A percentile compares a stretch with the other conserved stretches of the same genome.
phyloP scores from a whole-genome alignment of 2,113 vertebrate genomes.

The rat (Rattus norvegicus) region DNA sequence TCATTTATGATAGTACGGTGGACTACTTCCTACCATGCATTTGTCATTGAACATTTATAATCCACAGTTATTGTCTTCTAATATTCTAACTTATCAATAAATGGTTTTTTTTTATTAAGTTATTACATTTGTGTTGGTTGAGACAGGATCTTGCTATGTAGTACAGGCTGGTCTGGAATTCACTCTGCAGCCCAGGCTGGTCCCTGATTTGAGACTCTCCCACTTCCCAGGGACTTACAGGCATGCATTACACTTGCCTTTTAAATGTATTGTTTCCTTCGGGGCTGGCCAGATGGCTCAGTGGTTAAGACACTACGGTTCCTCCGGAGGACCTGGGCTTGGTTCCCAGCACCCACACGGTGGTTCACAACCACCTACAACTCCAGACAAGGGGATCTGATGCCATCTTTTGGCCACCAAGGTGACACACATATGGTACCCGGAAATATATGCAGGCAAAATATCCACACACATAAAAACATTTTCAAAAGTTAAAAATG shows the following conservation, averaged over 20 bases:
- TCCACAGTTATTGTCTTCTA: background rate
- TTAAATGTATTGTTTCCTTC: background rate
- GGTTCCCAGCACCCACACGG: no score
- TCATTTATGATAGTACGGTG: background rate
- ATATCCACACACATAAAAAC: no score
- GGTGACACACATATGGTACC: no score
- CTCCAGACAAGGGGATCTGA: no score
- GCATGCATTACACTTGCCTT: background rate
- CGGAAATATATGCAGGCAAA: no score
- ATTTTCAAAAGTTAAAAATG: background rate
- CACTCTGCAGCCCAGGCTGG: background rate
- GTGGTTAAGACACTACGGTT: background rate
- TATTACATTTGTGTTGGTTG: background rate
- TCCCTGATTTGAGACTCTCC: background rate
- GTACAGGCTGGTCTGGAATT: background rate
- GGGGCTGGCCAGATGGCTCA: background rate
- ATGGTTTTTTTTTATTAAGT: constrained; percentile 10
- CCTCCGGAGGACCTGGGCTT: background rate
- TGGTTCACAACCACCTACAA: no score
- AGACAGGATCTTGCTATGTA: background rate
- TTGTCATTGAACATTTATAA: constrained; percentile 21
- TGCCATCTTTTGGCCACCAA: no score
- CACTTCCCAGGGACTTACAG: background rate
- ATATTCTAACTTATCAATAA: constrained; percentile 27
- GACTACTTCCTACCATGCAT: background rate